Evolutionary conservation across 2,888 invertebrate genomes (phyloP).

Genomic region (Drosophila ezoana): DNA sequence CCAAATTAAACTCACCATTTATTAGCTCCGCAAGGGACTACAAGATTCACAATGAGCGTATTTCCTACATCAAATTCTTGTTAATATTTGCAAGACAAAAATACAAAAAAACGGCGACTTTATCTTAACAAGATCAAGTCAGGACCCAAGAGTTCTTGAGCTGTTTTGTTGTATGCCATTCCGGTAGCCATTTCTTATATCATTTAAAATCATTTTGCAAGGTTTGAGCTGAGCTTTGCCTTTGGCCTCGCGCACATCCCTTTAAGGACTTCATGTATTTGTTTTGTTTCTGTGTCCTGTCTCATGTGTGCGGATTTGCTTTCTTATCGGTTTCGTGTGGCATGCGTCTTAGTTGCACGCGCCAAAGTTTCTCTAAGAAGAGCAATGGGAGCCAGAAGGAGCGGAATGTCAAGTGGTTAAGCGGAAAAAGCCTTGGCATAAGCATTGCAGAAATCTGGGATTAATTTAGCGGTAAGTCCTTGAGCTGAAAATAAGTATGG

Average conservation of each 20-base stretch:
- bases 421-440: constrained; percentile 14
- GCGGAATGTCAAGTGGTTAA: constrained; percentile 43
- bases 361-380: constrained; percentile 14
- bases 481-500: constrained; percentile 29
- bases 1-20: too few relatives aligned
- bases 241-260: constrained; percentile 15
- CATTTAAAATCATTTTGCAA: constrained; percentile 71
- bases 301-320: constrained; percentile 63
- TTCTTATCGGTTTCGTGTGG: constrained; percentile 53
- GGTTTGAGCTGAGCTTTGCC: constrained; percentile 57
- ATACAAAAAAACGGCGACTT: constrained; percentile 29
- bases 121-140: constrained; percentile 68
- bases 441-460: constrained; percentile 26
- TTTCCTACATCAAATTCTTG: constrained; percentile 25
- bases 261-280: constrained; percentile 24
- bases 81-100: constrained; percentile 49
- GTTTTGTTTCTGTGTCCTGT: constrained; percentile 24
- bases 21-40: background rate
- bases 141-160: constrained; percentile 14
- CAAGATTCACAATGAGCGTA: background rate
- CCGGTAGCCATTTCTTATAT: constrained; percentile 46
- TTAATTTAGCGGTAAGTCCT: constrained; percentile 34
- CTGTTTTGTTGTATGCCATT: constrained; percentile 16
- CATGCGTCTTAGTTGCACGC: constrained; percentile 34
- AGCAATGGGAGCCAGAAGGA: background rate